These are phyloP conservation scores for Thunnus maccoyii DNA, from an alignment of 2,113 vertebrate genomes.

Conservation along the genomic window DNA sequence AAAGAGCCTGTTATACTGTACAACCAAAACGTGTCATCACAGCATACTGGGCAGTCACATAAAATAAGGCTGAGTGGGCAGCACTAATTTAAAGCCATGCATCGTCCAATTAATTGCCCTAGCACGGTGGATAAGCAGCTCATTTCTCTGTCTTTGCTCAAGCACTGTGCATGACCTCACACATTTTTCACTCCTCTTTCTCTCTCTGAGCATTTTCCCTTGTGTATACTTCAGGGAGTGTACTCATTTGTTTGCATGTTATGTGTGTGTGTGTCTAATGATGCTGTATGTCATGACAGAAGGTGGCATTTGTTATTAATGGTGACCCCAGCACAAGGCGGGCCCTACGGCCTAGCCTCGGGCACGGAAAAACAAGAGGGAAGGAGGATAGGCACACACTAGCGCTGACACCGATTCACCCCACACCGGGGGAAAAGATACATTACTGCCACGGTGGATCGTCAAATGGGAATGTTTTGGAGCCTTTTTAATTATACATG, in stretches of 20 bases:
- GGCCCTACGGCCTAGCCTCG: slow-evolving; percentile 56
- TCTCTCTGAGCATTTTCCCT: slow-evolving; percentile 15
- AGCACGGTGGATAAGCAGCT: slow-evolving; percentile 12
- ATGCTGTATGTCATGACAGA: slow-evolving; percentile 79
- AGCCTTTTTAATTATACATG: slow-evolving; percentile 69
- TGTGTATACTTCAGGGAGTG: slow-evolving; percentile 6
- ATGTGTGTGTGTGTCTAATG: slow-evolving; percentile 49
- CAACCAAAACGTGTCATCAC: slow-evolving; percentile 30
- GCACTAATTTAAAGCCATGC: slow-evolving; percentile 30
- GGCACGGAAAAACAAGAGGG: slow-evolving; percentile 62
- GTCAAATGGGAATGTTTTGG: slow-evolving; percentile 63
- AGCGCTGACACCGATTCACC: slow-evolving; percentile 39
- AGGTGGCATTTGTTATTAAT: slow-evolving; percentile 86
- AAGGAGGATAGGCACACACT: slow-evolving; percentile 23
- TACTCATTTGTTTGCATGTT: slow-evolving; percentile 46
- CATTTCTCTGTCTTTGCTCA: slow-evolving; percentile 22
- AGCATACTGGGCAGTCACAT: slow-evolving; percentile 28
- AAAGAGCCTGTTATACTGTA: slow-evolving; percentile 19
- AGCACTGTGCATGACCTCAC: slow-evolving; percentile 35
- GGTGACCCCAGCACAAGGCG: slow-evolving; percentile 71
- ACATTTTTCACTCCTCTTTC: slow-evolving; percentile 30
- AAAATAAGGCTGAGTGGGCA: slow-evolving; percentile 34
- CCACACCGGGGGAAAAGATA: not conserved
- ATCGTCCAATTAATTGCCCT: slow-evolving; percentile 30
- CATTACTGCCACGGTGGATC: slow-evolving; percentile 12